Conservation (phyloP, 2,888 invertebrate species). For the Synergus umbraculus region DNA sequence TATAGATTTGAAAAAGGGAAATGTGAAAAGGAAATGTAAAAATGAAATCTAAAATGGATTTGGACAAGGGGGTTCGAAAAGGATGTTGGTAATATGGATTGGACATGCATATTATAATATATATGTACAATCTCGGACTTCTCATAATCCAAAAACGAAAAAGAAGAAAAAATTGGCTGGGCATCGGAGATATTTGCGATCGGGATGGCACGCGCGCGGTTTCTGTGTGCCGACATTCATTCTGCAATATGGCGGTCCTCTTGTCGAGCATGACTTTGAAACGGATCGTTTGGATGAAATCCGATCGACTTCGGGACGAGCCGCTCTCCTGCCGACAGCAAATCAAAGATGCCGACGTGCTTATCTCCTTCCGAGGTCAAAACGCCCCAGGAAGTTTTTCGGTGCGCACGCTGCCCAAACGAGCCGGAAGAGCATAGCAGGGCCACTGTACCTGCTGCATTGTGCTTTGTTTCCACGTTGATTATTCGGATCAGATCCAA, state of each 20-base stretch:
- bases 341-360: conserved; percentile 72
- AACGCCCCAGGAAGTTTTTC: conserved; percentile 69
- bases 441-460: conserved; percentile 54
- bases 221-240: conserved; percentile 26
- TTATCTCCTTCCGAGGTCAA: conserved; percentile 73
- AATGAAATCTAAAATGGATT: not conserved
- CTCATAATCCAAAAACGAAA: not conserved
- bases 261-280: conserved; percentile 28
- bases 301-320: conserved; percentile 30
- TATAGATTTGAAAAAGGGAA: not conserved
- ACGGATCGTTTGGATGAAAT: conserved; percentile 40
- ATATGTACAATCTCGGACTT: not conserved
- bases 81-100: no score
- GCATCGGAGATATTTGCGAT: not conserved
- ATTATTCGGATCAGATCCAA: conserved; percentile 60
- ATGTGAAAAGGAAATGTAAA: not conserved
- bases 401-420: conserved; percentile 55
- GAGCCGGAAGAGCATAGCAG: conserved; percentile 51
- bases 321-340: conserved; percentile 62
- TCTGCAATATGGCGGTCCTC: conserved; percentile 16
- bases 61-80: not conserved
- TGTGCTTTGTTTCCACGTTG: conserved; percentile 51
- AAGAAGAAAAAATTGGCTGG: not conserved
- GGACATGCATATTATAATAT: no score
- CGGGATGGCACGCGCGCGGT: conserved; percentile 4